These are phyloP conservation scores for Pangasius krempfi DNA, from an alignment of 2,797 vertebrate species.

Conservation along the genomic window DNA sequence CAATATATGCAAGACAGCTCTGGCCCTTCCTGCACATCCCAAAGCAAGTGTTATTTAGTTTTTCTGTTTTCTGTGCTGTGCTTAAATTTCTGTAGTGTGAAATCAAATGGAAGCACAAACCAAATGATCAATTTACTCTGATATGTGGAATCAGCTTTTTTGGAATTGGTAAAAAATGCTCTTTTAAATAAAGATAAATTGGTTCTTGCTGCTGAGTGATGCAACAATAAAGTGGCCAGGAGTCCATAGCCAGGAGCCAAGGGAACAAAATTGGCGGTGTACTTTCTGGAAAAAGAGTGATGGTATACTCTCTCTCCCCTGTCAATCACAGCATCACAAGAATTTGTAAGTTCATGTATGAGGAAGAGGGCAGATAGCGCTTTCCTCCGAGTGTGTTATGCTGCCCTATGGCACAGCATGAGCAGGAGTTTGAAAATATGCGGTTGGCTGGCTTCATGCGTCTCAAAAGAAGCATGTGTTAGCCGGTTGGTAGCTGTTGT, in stretches of 20 bases:
- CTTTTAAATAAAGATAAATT: background rate
- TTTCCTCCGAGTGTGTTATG: background rate
- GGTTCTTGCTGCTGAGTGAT: background rate
- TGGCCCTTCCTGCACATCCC: background rate
- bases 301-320: background rate
- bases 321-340: background rate
- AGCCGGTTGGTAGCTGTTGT: background rate
- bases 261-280: background rate
- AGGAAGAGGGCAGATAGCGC: background rate
- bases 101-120: background rate
- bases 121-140: background rate
- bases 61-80: background rate
- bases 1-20: background rate
- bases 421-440: background rate
- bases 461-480: background rate
- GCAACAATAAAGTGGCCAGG: background rate
- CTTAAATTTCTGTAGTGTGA: background rate
- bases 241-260: background rate
- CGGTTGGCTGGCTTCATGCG: no score
- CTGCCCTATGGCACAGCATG: background rate
- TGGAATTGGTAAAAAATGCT: background rate
- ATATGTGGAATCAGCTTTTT: background rate
- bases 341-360: background rate
- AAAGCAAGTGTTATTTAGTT: background rate
- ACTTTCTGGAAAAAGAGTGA: background rate